phyloP scores from a whole-genome alignment of 1,140 invertebrate genomes.

The Drosophila kohkoa region DNA sequence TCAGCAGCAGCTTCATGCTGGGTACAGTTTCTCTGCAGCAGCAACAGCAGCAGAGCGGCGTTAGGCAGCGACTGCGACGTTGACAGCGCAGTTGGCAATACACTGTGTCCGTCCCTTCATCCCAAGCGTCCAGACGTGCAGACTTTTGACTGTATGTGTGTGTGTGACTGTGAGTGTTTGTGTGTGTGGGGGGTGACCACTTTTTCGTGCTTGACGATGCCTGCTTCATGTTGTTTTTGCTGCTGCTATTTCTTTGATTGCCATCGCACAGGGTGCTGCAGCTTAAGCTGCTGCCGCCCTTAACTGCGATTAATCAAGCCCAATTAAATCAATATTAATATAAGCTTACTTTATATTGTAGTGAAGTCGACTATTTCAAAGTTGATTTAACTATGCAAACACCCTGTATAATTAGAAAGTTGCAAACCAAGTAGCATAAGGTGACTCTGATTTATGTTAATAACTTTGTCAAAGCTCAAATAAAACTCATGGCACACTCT shows the following conservation, averaged over 20 bases:
- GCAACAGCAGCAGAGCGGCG: constrained; percentile 31
- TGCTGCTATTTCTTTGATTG: constrained; percentile 73
- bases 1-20: constrained; percentile 24
- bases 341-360: neutral
- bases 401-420: constrained; percentile 11
- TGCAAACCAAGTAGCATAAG: neutral
- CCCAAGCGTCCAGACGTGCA: constrained; percentile 71
- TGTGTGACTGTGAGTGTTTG: too few species aligned
- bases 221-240: constrained; percentile 46
- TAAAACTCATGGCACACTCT: neutral
- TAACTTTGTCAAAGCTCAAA: constrained; percentile 1
- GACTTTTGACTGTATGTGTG: constrained; percentile 68
- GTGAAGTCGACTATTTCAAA: neutral
- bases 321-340: constrained; percentile 1
- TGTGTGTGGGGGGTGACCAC: constrained; percentile 70
- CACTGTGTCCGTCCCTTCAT: constrained; percentile 60
- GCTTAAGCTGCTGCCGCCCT: neutral
- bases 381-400: neutral
- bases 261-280: constrained; percentile 65
- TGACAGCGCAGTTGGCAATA: constrained; percentile 51
- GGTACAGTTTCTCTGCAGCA: constrained; percentile 76
- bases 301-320: neutral
- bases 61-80: constrained; percentile 40
- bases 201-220: constrained; percentile 75
- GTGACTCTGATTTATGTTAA: constrained; percentile 1